These are phyloP conservation scores for Gari tellinella DNA, from an alignment of 2,888 invertebrate genomes.

Conservation along the genomic window DNA sequence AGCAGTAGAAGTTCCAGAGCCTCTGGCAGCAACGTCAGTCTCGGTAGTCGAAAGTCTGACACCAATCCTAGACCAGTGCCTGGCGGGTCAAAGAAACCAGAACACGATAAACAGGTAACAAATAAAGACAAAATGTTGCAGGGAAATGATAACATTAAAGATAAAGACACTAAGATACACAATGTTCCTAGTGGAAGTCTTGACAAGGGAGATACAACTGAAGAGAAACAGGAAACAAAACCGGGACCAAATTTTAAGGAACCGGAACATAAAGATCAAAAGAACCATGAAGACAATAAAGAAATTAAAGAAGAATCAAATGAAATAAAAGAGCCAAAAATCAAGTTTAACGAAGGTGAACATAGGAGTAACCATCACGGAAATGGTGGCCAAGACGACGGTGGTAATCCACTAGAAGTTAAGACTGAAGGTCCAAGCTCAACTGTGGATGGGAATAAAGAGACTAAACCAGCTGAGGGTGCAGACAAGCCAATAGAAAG, in stretches of 20 bases:
- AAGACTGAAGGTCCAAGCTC: too few species aligned
- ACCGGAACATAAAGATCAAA: not conserved
- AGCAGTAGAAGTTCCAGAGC: slow-evolving; percentile 9
- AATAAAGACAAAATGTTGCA: slow-evolving; percentile 1
- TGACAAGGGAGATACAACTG: not conserved
- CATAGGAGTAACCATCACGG: slow-evolving; percentile 4
- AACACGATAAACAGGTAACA: too few species aligned
- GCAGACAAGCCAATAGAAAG: slow-evolving; percentile 8
- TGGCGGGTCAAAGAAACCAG: not conserved
- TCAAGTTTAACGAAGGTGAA: not conserved
- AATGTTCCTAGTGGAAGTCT: slow-evolving; percentile 36
- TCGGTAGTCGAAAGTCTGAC: slow-evolving; percentile 23
- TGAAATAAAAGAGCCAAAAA: slow-evolving; percentile 9
- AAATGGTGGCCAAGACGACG: slow-evolving; percentile 4
- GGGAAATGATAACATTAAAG: slow-evolving; percentile 1
- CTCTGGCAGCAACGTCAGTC: slow-evolving; percentile 25
- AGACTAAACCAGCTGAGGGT: slow-evolving; percentile 1
- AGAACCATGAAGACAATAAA: slow-evolving; percentile 5
- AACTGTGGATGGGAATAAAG: not conserved
- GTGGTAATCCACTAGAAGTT: too few species aligned
- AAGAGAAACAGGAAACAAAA: slow-evolving; percentile 11
- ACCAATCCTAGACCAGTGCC: not conserved
- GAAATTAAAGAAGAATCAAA: slow-evolving; percentile 12
- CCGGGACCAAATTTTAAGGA: not conserved
- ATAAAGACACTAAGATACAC: slow-evolving; percentile 31